A percentile compares a stretch with the other conserved stretches of the same genome.
phyloP scores from a whole-genome alignment of 2,113 vertebrate genomes.

The Lucifuga dentata region DNA sequence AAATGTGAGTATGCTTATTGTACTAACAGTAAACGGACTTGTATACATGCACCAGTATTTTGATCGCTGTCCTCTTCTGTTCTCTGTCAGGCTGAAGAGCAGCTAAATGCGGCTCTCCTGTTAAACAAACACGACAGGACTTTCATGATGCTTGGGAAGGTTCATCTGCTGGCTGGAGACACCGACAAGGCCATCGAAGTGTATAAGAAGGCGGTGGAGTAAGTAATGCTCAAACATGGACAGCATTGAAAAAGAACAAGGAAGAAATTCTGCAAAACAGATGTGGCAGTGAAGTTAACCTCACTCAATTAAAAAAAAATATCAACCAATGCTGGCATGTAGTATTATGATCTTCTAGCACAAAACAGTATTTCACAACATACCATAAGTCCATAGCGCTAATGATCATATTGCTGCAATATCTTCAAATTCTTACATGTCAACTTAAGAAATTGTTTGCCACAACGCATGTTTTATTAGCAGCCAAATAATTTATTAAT shows the following conservation, averaged over 20 bases:
- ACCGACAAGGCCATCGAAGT: constrained; percentile 90
- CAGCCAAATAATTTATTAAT: not conserved
- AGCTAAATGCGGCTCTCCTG: constrained; percentile 91
- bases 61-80: constrained; percentile 28
- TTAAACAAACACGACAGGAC: constrained; percentile 92
- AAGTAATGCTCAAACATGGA: constrained; percentile 71
- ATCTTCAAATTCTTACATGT: not conserved
- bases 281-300: too few relatives aligned
- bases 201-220: constrained; percentile 94
- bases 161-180: constrained; percentile 89
- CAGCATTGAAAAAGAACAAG: not conserved
- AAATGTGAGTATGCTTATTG: constrained; percentile 83
- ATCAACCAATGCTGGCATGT: not conserved
- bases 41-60: not conserved
- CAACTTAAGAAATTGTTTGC: not conserved
- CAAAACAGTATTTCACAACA: not conserved
- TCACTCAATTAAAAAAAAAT: not conserved
- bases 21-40: not conserved
- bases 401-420: too few relatives aligned
- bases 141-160: constrained; percentile 92
- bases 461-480: not conserved
- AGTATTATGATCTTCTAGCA: not conserved
- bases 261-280: not conserved
- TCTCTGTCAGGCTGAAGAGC: constrained; percentile 88
- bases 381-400: too few relatives aligned